Evolutionary conservation across 2,888 invertebrate species (phyloP).

Genomic region (Aleiodes testaceus): DNA sequence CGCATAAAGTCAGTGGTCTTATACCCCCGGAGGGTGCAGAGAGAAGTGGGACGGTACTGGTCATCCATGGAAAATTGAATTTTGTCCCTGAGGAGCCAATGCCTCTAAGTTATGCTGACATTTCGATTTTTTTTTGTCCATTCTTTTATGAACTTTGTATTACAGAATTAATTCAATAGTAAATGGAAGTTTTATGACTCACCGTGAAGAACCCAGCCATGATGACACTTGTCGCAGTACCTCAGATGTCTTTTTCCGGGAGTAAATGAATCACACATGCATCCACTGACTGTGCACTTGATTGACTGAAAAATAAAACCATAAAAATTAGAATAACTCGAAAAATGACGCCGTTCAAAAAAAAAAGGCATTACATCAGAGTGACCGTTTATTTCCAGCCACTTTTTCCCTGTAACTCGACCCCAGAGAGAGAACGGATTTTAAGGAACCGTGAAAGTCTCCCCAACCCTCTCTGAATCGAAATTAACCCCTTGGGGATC

Average conservation of each 20-base stretch:
- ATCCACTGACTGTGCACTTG: conserved; percentile 80
- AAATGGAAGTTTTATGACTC: conserved; percentile 68
- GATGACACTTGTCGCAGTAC: conserved; percentile 81
- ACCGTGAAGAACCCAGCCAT: conserved; percentile 86
- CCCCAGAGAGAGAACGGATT: conserved; percentile 68
- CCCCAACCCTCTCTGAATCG: conserved; percentile 59
- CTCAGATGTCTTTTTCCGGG: conserved; percentile 80
- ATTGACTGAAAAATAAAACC: conserved; percentile 74
- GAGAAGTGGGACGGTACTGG: conserved; percentile 64
- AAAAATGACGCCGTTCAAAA: conserved; percentile 42
- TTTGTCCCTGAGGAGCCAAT: conserved; percentile 67
- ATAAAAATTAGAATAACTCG: conserved; percentile 32
- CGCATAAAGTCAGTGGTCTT: conserved; percentile 65
- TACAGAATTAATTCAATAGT: neutral
- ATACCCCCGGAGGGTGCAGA: conserved; percentile 48
- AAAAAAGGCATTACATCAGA: conserved; percentile 60
- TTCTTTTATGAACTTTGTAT: conserved; percentile 50
- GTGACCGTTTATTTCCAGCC: conserved; percentile 62
- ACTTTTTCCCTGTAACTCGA: conserved; percentile 61
- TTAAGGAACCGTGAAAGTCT: conserved; percentile 72
- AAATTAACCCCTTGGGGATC: conserved; percentile 69
- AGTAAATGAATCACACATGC: conserved; percentile 81
- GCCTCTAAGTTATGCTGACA: conserved; percentile 70
- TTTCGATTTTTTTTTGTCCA: conserved; percentile 59
- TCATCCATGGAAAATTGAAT: conserved; percentile 73